Conservation (phyloP, 2,888 invertebrate species). For the Eutolmus rufibarbis region DNA sequence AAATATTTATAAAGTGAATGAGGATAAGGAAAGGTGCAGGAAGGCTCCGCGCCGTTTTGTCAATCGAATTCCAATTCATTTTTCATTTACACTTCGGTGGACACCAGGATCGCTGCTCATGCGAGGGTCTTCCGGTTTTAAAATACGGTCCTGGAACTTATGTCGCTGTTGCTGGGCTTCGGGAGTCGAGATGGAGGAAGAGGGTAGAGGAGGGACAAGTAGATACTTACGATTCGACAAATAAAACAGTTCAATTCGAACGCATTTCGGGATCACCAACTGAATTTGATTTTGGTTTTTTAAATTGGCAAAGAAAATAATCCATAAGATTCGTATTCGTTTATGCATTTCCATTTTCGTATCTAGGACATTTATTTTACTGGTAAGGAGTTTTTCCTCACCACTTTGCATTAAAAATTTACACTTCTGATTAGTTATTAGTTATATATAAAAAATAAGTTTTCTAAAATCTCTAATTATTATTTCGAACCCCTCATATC, state of each 20-base stretch:
- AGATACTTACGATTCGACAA: not conserved
- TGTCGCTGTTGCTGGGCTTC: not conserved
- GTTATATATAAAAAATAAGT: no score
- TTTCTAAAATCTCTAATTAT: no score
- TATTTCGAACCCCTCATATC: no score
- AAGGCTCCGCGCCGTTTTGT: slow-evolving; percentile 54
- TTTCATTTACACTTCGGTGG: slow-evolving; percentile 59
- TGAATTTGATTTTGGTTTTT: not conserved
- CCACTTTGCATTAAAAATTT: not conserved
- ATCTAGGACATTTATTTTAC: not conserved
- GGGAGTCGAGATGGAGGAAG: not conserved
- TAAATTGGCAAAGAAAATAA: not conserved
- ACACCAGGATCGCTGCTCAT: not conserved
- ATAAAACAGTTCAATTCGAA: not conserved
- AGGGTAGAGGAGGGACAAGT: not conserved
- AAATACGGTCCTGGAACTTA: not conserved
- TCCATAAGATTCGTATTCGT: not conserved
- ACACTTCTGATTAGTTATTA: no score
- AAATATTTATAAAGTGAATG: slow-evolving; percentile 36
- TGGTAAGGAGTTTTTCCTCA: not conserved
- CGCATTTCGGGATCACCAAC: not conserved
- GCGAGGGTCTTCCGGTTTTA: not conserved
- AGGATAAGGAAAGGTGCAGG: slow-evolving; percentile 31
- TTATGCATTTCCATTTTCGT: not conserved
- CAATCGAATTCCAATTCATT: slow-evolving; percentile 61